Evolutionary conservation across 2,113 vertebrate species (phyloP).

Genomic region (Misgurnus mizolepis): DNA sequence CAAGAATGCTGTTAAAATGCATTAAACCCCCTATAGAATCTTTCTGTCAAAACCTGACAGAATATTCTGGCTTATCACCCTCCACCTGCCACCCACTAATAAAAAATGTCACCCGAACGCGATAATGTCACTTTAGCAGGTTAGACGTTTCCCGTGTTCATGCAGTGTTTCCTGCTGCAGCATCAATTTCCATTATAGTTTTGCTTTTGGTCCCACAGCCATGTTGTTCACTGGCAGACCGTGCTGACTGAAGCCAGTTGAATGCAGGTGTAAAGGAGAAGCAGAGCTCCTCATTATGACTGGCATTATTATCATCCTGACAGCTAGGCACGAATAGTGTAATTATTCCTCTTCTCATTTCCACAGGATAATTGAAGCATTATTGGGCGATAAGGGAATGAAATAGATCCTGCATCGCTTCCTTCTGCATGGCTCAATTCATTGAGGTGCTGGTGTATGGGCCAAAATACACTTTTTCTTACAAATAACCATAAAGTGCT

Average conservation of each 20-base stretch:
- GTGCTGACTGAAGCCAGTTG: background rate
- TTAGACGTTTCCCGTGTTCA: background rate
- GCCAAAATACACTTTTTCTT: background rate
- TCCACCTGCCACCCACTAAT: background rate
- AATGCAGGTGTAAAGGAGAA: background rate
- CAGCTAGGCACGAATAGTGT: conserved; percentile 37
- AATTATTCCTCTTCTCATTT: conserved; percentile 41
- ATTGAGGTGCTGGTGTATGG: background rate
- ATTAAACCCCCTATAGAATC: background rate
- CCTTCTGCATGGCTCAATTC: background rate
- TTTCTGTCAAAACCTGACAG: background rate
- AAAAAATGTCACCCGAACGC: background rate
- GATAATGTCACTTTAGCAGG: background rate
- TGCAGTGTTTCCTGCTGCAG: too few species aligned
- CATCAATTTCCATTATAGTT: background rate
- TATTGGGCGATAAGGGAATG: conserved; percentile 30
- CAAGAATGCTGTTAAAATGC: background rate
- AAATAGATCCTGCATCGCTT: conserved; percentile 22
- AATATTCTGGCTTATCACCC: background rate
- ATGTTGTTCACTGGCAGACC: background rate
- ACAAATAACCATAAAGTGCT: background rate
- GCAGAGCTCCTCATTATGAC: conserved; percentile 29
- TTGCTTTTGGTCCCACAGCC: too few species aligned
- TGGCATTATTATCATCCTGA: conserved; percentile 36
- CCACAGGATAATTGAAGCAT: conserved; percentile 35